These are phyloP conservation scores for Holotrichia oblita DNA, from an alignment of 1,140 invertebrate genomes.

Conservation along the genomic window DNA sequence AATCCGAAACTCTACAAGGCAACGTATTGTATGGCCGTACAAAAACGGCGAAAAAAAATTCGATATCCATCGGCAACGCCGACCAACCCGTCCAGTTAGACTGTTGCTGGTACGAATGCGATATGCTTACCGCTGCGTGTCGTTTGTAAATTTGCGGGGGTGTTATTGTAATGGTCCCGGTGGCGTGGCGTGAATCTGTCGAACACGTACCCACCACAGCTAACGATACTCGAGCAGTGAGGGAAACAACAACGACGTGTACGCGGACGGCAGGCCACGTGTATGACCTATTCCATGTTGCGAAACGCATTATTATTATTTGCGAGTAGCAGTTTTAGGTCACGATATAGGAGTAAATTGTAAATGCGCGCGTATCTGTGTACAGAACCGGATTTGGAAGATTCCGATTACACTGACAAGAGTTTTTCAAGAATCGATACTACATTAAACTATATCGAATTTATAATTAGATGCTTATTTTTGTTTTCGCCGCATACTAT, in stretches of 20 bases:
- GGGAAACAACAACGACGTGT: conserved; percentile 14
- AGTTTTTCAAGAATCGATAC: too few relatives aligned
- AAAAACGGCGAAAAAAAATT: conserved; percentile 10
- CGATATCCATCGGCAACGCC: neutral
- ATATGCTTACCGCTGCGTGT: neutral
- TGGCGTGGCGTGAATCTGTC: conserved; percentile 16
- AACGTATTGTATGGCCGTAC: neutral
- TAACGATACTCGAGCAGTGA: neutral
- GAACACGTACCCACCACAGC: conserved; percentile 1
- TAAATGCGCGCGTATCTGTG: conserved; percentile 8
- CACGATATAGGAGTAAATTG: conserved; percentile 23
- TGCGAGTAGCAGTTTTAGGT: conserved; percentile 39
- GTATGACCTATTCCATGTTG: conserved; percentile 38
- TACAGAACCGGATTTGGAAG: neutral
- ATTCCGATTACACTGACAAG: neutral
- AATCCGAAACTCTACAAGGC: neutral
- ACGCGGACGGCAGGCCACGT: conserved; percentile 10
- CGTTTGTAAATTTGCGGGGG: conserved; percentile 34
- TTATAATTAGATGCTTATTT: too few relatives aligned
- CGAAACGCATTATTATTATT: conserved; percentile 41
- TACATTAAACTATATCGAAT: too few relatives aligned
- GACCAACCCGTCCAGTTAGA: neutral
- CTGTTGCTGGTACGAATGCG: neutral
- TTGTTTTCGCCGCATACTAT: too few relatives aligned
- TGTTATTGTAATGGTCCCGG: conserved; percentile 18